A percentile compares a stretch with the other conserved stretches of the same genome.
phyloP scores from a whole-genome alignment of 2,113 vertebrate species.

The Antechinus flavipes region DNA sequence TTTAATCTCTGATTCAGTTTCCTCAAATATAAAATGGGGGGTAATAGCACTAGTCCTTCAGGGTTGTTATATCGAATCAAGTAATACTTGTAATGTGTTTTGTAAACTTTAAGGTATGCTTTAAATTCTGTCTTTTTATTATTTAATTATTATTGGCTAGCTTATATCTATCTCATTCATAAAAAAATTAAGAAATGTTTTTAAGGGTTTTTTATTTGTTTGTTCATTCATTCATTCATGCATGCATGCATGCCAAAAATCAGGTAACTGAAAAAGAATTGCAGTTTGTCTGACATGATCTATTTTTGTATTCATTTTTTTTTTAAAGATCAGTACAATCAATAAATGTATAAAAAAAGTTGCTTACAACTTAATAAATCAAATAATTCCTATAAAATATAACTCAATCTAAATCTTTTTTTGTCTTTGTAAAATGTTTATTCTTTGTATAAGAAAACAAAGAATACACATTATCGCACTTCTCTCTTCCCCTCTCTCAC shows the following conservation, averaged over 20 bases:
- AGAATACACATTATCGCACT: not conserved
- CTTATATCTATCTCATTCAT: not conserved
- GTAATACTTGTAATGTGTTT: not conserved
- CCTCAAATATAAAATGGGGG: not conserved
- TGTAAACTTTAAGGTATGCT: not conserved
- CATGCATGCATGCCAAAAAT: too few species aligned
- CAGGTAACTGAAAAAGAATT: too few species aligned
- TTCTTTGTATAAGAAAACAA: too few species aligned
- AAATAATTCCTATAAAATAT: not conserved
- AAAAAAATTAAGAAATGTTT: not conserved
- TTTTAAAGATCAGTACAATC: not conserved
- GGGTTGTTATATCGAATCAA: not conserved
- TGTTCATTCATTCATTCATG: too few species aligned
- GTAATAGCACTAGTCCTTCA: not conserved
- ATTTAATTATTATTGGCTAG: not conserved
- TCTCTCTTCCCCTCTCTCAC: not conserved
- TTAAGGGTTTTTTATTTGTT: too few species aligned
- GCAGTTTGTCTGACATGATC: too few species aligned
- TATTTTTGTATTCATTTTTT: too few species aligned
- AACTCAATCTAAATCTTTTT: not conserved
- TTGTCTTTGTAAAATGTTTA: too few species aligned
- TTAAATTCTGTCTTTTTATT: not conserved
- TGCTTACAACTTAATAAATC: not conserved
- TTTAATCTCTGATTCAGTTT: not conserved
- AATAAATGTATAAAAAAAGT: not conserved